These are phyloP conservation scores for Phenganax subtilis DNA, from an alignment of 92 coral and sea anemone genomes.

Conservation along the genomic window DNA sequence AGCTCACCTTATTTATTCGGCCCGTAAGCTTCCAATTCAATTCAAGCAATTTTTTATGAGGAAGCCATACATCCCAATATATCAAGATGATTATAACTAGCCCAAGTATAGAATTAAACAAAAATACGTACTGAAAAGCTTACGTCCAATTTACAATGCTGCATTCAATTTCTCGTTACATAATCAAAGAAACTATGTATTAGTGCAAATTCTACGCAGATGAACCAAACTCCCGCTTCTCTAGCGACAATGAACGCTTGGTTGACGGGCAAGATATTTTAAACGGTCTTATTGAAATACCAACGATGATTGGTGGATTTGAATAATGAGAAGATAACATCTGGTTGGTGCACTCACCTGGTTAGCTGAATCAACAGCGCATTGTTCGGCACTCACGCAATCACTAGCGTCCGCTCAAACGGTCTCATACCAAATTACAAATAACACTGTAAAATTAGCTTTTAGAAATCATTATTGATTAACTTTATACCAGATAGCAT, in stretches of 20 bases:
- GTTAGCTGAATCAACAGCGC: conserved; percentile 24
- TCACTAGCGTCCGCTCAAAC: not conserved
- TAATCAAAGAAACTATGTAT: not conserved
- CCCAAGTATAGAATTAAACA: no score
- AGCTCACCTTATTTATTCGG: no score
- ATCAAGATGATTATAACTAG: no score
- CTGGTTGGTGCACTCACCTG: conserved; percentile 33
- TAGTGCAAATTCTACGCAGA: not conserved
- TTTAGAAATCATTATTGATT: not conserved
- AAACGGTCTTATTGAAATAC: conserved; percentile 23
- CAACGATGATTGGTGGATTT: conserved; percentile 8
- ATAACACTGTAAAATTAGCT: not conserved
- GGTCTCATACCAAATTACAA: conserved; percentile 8
- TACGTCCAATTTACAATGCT: no score
- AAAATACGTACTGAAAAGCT: no score
- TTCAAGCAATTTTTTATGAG: no score
- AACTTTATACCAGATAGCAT: not conserved
- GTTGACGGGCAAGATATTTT: not conserved
- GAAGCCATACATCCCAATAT: no score
- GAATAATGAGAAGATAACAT: conserved; percentile 28
- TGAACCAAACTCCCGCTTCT: not conserved
- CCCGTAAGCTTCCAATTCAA: no score
- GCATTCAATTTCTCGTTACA: not conserved
- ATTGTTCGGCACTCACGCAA: conserved; percentile 25
- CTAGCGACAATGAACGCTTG: not conserved